These are phyloP conservation scores for Odocoileus virginianus DNA, from an alignment of 2,113 vertebrate species.

Conservation along the genomic window DNA sequence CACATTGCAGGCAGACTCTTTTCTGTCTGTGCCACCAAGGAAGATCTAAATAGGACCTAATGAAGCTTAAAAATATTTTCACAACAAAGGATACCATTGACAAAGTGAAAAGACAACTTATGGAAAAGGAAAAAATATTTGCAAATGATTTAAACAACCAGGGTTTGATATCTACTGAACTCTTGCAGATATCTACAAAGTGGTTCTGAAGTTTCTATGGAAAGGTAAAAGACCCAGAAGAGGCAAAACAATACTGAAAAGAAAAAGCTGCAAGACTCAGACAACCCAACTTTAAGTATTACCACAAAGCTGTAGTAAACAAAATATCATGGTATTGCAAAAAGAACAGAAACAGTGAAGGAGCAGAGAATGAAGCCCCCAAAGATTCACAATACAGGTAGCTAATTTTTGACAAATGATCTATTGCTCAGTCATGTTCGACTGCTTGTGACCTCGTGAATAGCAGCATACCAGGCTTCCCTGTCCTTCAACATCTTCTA, in stretches of 20 bases:
- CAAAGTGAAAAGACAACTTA: not conserved
- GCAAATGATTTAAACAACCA: not conserved
- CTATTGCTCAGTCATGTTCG: not conserved
- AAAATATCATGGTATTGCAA: not conserved
- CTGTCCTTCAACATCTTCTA: not conserved
- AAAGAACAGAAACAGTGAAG: not conserved
- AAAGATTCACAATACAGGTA: not conserved
- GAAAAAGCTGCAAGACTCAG: not conserved
- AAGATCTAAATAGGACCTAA: not conserved
- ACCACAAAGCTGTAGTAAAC: not conserved
- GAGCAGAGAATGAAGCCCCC: no score
- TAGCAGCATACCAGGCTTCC: not conserved
- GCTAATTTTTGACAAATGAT: not conserved
- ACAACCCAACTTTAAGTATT: not conserved
- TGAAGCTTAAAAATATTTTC: not conserved
- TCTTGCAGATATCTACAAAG: not conserved
- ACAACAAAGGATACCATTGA: not conserved
- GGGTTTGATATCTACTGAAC: not conserved
- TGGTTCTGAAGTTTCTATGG: not conserved
- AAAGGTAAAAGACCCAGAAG: not conserved
- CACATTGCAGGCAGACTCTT: not conserved
- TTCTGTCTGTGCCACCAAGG: not conserved
- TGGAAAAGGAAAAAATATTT: not conserved
- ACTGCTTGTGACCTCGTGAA: not conserved
- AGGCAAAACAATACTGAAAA: not conserved